Percentiles rank a stretch among this genome's conserved stretches.
Evolutionary conservation across 1,140 invertebrate species (phyloP).

Genomic region (Bombyx mori): DNA sequence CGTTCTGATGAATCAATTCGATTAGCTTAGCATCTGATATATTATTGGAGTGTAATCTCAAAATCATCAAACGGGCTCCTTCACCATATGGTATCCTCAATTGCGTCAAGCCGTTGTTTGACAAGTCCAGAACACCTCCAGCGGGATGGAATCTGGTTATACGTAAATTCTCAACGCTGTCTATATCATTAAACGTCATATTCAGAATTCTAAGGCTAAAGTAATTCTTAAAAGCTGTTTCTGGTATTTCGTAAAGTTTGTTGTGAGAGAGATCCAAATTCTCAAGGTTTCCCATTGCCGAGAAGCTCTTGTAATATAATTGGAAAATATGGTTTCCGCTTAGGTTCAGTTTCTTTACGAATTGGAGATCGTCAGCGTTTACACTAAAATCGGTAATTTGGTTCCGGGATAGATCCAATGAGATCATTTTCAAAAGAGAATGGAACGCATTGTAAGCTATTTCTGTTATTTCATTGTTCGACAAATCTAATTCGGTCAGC

Average conservation of each 20-base stretch:
- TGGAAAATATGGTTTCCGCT: constrained; percentile 39
- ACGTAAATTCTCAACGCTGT: constrained; percentile 27
- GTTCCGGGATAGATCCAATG: constrained; percentile 48
- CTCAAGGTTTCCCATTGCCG: constrained; percentile 40
- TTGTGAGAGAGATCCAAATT: constrained; percentile 56
- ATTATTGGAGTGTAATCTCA: constrained; percentile 43
- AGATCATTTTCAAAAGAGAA: constrained; percentile 28
- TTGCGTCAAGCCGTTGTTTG: constrained; percentile 39
- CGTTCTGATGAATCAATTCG: constrained; percentile 32
- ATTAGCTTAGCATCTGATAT: constrained; percentile 34
- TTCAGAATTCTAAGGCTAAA: constrained; percentile 40
- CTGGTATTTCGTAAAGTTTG: constrained; percentile 36
- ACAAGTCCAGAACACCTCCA: constrained; percentile 46
- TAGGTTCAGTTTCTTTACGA: constrained; percentile 47
- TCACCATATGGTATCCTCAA: constrained; percentile 39
- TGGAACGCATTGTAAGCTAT: constrained; percentile 51
- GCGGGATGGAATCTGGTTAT: constrained; percentile 43
- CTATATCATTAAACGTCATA: constrained; percentile 42
- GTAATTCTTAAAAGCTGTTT: constrained; percentile 33
- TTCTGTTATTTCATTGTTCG: constrained; percentile 37
- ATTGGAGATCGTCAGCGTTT: constrained; percentile 33
- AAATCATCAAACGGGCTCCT: constrained; percentile 27
- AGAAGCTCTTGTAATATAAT: constrained; percentile 43
- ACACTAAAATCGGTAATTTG: constrained; percentile 38
- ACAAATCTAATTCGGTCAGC: constrained; percentile 43